Evolutionary conservation across 2,888 invertebrate genomes (phyloP).

Genomic region (Euproctis similis): DNA sequence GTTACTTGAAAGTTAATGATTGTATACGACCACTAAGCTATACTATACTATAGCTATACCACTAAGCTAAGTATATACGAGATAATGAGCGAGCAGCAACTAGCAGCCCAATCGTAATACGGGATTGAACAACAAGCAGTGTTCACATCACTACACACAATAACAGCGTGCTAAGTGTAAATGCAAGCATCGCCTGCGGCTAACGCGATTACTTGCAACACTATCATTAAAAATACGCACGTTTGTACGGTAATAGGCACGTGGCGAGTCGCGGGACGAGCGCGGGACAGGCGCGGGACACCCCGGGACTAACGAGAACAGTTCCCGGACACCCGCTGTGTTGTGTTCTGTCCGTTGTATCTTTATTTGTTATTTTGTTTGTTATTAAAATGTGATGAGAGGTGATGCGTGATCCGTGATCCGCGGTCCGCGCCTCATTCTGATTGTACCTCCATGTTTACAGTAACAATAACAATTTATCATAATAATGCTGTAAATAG

Average conservation of each 20-base stretch:
- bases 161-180: constrained; percentile 1
- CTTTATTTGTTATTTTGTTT: constrained; percentile 24
- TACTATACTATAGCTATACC: too few species aligned
- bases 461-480: too few species aligned
- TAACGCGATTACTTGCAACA: constrained; percentile 25
- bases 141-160: background rate
- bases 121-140: too few species aligned
- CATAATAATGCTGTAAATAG: too few species aligned
- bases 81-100: too few species aligned
- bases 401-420: too few species aligned
- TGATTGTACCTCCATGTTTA: too few species aligned
- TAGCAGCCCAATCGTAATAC: too few species aligned
- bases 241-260: constrained; percentile 27
- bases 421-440: too few species aligned
- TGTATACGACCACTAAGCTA: too few species aligned
- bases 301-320: constrained; percentile 36
- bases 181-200: constrained; percentile 8
- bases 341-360: constrained; percentile 16
- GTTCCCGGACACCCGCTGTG: constrained; percentile 53
- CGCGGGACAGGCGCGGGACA: constrained; percentile 11
- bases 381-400: constrained; percentile 10
- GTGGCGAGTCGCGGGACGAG: constrained; percentile 13
- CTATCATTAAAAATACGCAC: constrained; percentile 28
- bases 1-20: too few species aligned
- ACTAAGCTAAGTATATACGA: too few species aligned